These are phyloP conservation scores for Aviceda subcristata DNA, from an alignment of 2,113 vertebrate genomes.

Conservation along the genomic window DNA sequence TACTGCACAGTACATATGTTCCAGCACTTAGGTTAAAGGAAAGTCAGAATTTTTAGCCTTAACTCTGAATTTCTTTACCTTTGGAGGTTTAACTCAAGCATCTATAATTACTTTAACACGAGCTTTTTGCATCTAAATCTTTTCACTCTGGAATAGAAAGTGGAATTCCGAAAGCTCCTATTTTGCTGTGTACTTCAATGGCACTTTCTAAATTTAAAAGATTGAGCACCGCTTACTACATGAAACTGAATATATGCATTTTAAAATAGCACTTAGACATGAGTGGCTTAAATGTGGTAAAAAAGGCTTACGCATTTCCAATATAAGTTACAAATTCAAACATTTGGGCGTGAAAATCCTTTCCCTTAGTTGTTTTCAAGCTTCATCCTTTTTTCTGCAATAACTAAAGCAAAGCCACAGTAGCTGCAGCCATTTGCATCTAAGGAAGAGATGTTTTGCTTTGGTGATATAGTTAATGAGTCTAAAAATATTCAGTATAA, in stretches of 20 bases:
- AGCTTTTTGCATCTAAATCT: conserved; percentile 43
- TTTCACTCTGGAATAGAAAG: conserved; percentile 2
- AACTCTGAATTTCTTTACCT: conserved; percentile 62
- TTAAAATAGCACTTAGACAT: conserved; percentile 62
- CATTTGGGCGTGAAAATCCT: conserved; percentile 76
- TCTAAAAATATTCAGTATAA: conserved; percentile 93
- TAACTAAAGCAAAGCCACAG: conserved; percentile 87
- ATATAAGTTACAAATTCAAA: conserved; percentile 75
- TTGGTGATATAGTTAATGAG: conserved; percentile 91
- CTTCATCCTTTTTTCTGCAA: conserved; percentile 78
- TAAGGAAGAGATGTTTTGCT: conserved; percentile 87
- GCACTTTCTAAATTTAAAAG: conserved; percentile 13
- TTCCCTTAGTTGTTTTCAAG: conserved; percentile 79
- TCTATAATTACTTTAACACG: conserved; percentile 31
- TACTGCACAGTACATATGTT: conserved; percentile 45
- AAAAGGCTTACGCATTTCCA: conserved; percentile 44
- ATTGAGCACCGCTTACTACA: conserved; percentile 23
- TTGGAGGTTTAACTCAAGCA: conserved; percentile 65
- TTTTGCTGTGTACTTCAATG: conserved; percentile 7
- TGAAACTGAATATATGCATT: conserved; percentile 50
- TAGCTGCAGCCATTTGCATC: conserved; percentile 84
- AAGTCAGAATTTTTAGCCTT: conserved; percentile 65
- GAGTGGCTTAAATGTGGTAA: conserved; percentile 64
- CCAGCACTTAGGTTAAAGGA: conserved; percentile 53
- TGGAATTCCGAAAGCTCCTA: neutral